Evolutionary conservation across 53 echinoderm and acorn worm genomes (phyloP), one percentile per base, ranked within the genome.

Genomic region (Henricia sp.): DNA sequence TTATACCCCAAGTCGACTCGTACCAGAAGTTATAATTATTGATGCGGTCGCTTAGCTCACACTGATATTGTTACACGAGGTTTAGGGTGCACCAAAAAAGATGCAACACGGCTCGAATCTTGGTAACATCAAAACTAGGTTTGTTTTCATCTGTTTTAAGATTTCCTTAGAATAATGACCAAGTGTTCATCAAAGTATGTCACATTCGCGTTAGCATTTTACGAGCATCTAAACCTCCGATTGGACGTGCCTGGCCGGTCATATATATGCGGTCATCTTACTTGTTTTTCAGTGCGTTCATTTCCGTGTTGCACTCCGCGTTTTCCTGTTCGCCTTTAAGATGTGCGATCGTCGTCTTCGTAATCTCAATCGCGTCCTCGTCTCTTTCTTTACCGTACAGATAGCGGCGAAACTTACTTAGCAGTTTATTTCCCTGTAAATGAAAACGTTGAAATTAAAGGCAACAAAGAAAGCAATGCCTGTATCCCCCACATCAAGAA

Each of bases 281-380:
- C 80, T 80, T 80, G 26, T 64, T 80, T 23, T 64, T 80, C 27
- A 80, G 2, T 19, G 24, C 19, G 5, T 25, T 19, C 46, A 80
- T 33, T 57, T 80, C 80, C 14, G 63, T 14, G 64, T 44, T 35
- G 0, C 30, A 1, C 33, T 80, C 19, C 21, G 21, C 42, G 25
- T 13, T 14, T 1, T 80, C 80, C 4, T 46, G 37, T 6, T 2
- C 4, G 44, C 12, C 13, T 46, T 0, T 62, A 4, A 64, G 11
- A 1, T 36, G 62, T 11, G 19, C 19, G 21, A 46, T 21, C 21
- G 44, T 48, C 48, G 19, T 34, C 63, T 48, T 32, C 19, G 12
- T 24, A 0, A 6, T 0, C n/a, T 64, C 50, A 20, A 0, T 37
- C 35, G 46, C 11, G 17, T 29, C 77, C 32, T 27, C 9, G 2